These are phyloP conservation scores for Bactericera cockerelli DNA, from an alignment of 1,140 invertebrate genomes.

Conservation along the genomic window DNA sequence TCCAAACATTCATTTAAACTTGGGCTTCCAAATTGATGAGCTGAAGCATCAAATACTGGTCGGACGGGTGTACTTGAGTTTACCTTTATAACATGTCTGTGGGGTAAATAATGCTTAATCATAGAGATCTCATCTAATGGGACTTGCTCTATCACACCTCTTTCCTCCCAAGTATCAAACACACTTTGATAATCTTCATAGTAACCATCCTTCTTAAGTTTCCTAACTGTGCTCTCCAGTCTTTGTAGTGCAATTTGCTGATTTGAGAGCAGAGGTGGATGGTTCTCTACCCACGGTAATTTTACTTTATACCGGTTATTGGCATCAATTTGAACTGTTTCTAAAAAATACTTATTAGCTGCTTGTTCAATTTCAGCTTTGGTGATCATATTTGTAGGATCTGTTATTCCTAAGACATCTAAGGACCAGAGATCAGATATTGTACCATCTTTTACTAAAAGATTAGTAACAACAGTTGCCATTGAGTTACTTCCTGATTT, in stretches of 20 bases:
- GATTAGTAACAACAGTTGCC: not conserved
- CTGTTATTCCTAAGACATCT: constrained; percentile 1
- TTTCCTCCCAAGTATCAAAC: constrained; percentile 4
- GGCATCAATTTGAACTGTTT: not conserved
- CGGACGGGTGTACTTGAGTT: constrained; percentile 9
- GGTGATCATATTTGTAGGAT: not conserved
- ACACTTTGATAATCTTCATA: constrained; percentile 7
- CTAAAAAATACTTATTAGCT: not conserved
- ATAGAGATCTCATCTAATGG: not conserved
- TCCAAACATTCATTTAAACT: constrained; percentile 9
- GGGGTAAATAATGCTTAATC: constrained; percentile 11
- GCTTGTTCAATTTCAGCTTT: not conserved
- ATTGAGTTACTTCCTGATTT: not conserved
- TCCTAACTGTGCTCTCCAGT: not conserved
- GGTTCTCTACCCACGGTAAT: constrained; percentile 12
- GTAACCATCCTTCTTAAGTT: not conserved
- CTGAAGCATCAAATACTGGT: constrained; percentile 13
- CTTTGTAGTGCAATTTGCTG: not conserved
- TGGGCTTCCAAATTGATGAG: not conserved
- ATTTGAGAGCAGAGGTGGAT: not conserved
- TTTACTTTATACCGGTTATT: constrained; percentile 8
- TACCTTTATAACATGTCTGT: constrained; percentile 12
- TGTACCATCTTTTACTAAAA: not conserved
- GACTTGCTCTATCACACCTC: constrained; percentile 10
- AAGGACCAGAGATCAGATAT: constrained; percentile 10